Conservation (phyloP, 1,140 invertebrate genomes). For the Hylyphantes graminicola region DNA sequence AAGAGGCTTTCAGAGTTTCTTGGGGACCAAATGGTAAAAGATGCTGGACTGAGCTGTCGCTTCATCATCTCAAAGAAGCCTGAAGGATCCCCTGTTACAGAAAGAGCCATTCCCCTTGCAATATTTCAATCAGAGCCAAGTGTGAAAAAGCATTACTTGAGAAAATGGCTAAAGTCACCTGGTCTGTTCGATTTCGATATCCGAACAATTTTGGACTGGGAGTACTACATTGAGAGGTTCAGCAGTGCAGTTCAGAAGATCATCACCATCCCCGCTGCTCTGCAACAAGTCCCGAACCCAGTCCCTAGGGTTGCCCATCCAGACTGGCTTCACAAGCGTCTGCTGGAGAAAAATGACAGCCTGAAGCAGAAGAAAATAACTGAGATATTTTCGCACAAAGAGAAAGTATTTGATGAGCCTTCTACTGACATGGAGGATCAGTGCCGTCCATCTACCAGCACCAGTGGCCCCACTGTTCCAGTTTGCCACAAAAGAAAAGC, state of each 20-base stretch:
- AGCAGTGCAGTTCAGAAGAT: conserved; percentile 97
- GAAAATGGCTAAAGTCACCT: conserved; percentile 93
- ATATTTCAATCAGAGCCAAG: conserved; percentile 95
- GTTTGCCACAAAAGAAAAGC: conserved; percentile 56
- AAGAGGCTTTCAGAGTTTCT: conserved; percentile 96
- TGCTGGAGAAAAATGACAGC: conserved; percentile 91
- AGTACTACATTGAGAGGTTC: conserved; percentile 96
- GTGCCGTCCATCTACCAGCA: conserved; percentile 17
- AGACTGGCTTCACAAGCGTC: conserved; percentile 96
- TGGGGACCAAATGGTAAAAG: conserved; percentile 99
- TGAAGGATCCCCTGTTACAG: conserved; percentile 89
- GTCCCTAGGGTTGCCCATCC: conserved; percentile 95
- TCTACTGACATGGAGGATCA: conserved; percentile 59
- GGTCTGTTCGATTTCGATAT: conserved; percentile 87
- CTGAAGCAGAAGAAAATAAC: conserved; percentile 94
- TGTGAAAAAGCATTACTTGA: conserved; percentile 87
- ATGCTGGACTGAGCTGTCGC: conserved; percentile 94
- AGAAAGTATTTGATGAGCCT: conserved; percentile 2
- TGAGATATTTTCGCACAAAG: conserved; percentile 81
- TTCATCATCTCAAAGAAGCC: conserved; percentile 97
- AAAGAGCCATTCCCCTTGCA: conserved; percentile 92
- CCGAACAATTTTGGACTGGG: conserved; percentile 94
- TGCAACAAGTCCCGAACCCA: conserved; percentile 94
- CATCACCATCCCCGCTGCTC: conserved; percentile 97
- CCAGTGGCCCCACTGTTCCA: neutral